Evolutionary conservation across 2,888 invertebrate genomes (phyloP).

Genomic region (Heliconius ethilla): DNA sequence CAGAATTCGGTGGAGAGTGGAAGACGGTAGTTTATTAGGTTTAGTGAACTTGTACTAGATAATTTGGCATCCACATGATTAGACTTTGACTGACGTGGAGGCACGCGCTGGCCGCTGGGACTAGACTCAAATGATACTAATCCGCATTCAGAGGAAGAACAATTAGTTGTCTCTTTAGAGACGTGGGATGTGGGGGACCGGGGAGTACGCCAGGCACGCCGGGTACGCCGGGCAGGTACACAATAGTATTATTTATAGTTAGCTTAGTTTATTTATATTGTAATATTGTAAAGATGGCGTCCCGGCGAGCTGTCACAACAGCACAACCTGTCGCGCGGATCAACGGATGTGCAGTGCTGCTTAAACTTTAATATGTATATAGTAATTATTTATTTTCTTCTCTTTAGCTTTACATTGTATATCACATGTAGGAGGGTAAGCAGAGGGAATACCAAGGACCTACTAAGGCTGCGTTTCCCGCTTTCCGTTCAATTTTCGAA

Average conservation of each 20-base stretch:
- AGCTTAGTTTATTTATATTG: conserved; percentile 35
- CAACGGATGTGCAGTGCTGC: conserved; percentile 52
- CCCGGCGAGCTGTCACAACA: conserved; percentile 75
- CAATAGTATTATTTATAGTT: conserved; percentile 33
- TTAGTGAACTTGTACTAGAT: no score
- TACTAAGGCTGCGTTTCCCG: no score
- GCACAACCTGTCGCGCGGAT: conserved; percentile 62
- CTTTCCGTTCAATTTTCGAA: no score
- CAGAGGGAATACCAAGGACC: no score
- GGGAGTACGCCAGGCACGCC: no score
- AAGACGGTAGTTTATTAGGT: no score
- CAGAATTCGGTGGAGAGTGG: no score
- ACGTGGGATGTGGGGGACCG: conserved; percentile 20
- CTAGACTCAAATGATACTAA: conserved; percentile 31
- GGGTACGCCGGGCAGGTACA: conserved; percentile 24
- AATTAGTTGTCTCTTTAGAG: conserved; percentile 44
- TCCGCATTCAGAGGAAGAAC: conserved; percentile 37
- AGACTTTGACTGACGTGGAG: background rate
- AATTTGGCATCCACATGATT: background rate
- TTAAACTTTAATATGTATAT: conserved; percentile 50
- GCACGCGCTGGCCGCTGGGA: background rate
- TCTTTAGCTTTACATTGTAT: no score
- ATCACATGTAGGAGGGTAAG: no score
- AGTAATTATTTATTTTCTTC: no score
- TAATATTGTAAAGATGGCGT: conserved; percentile 53